Percentiles rank a stretch among this genome's conserved stretches.
Conservation (phyloP, 2,888 invertebrate species). For the Agriopis leucophaearia region DNA sequence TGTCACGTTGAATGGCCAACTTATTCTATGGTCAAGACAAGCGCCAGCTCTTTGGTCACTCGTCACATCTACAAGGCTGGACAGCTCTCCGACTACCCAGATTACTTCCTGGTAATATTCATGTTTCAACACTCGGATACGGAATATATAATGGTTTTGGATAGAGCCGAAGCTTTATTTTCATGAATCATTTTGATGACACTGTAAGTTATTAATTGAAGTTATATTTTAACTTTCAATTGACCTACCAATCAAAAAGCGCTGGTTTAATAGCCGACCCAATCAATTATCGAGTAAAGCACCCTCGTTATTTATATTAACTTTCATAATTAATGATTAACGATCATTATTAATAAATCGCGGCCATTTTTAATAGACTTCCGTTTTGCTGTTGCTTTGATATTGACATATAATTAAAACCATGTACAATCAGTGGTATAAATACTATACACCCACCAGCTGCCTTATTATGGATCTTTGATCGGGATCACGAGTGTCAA, state of each 20-base stretch:
- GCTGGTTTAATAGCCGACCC: constrained; percentile 22
- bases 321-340: constrained; percentile 29
- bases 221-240: constrained; percentile 20
- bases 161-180: background rate
- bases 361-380: constrained; percentile 6
- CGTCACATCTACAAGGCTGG: too few species aligned
- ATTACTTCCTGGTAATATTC: background rate
- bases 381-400: background rate
- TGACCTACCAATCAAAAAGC: constrained; percentile 24
- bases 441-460: too few species aligned
- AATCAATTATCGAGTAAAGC: constrained; percentile 26
- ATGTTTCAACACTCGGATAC: background rate
- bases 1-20: too few species aligned
- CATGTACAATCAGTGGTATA: too few species aligned
- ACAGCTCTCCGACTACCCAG: background rate
- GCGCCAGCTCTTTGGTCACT: too few species aligned
- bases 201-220: constrained; percentile 14
- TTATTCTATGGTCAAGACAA: too few species aligned
- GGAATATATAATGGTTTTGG: too few species aligned
- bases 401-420: too few species aligned
- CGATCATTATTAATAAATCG: constrained; percentile 28
- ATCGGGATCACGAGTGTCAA: too few species aligned
- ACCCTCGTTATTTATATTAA: constrained; percentile 27
- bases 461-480: too few species aligned
- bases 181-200: background rate